Conservation (phyloP, 64 coral and sea anemone genomes). For the Orbicella faveolata region DNA sequence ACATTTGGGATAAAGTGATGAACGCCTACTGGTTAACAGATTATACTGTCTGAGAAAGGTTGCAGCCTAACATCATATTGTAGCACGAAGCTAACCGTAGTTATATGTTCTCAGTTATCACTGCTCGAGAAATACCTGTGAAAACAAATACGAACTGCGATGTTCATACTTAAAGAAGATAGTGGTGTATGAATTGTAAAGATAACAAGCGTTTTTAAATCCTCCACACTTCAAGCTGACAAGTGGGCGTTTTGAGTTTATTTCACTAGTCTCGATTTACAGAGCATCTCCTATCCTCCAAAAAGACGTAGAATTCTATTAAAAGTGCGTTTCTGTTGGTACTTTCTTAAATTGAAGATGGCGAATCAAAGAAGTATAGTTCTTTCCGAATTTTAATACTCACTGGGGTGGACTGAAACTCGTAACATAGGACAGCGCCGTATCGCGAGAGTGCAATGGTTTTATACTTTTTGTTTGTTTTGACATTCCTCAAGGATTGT, state of each 20-base stretch:
- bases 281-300: not conserved
- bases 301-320: not conserved
- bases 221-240: not conserved
- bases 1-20: too few species aligned
- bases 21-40: too few species aligned
- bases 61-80: too few species aligned
- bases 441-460: not conserved
- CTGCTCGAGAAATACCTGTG: too few species aligned
- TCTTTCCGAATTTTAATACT: not conserved
- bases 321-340: too few species aligned
- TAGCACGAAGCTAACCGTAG: too few species aligned
- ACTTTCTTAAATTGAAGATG: too few species aligned
- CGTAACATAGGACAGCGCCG: not conserved
- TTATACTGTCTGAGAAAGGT: too few species aligned
- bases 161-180: not conserved
- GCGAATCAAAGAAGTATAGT: not conserved
- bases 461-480: conserved; percentile 26
- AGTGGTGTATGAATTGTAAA: not conserved
- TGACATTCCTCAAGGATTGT: conserved; percentile 5
- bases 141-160: not conserved
- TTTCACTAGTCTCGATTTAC: not conserved
- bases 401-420: not conserved
- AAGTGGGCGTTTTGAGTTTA: not conserved
- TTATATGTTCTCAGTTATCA: too few species aligned
- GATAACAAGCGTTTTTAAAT: not conserved